Base-by-base conservation (phyloP, 1,140 invertebrate species). In the Maconellicoccus hirsutus region DNA sequence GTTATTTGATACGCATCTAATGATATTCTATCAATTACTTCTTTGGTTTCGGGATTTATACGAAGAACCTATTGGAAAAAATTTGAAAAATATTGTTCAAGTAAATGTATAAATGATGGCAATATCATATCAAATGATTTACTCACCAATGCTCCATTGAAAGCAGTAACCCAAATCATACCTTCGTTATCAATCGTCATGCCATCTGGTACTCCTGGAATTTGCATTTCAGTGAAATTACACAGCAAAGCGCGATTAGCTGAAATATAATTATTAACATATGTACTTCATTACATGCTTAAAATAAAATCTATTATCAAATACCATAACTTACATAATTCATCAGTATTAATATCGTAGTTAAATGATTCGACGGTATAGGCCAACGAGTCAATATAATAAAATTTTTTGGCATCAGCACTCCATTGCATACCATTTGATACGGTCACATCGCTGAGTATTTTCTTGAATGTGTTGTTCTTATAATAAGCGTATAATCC, bases 1-100 rank as follows among this genome's bases (percentile, higher is more conserved):
- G 92, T 93, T 4, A 90, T 85, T 76, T 89, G 85, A 70, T 82
- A 81, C 0, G 86, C 86, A 12, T 90, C 90, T 14, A 91, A 81
- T 0, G 84, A 76, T 0, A 91, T 75, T 52, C 78, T 80, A 71
- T 82, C 79, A 1, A 90, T 75, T 2, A 89, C 72, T 73, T 83
- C 78, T n/a, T 82, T 81, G 73, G 80, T 77, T 70, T 72, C 75
- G 0, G 83, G 80, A 77, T 86, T 80, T 4, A 86, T 79, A 25
- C 82, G 80, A 38, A 86, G 77, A 0, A 84, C 78, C 80, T 84
- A 73, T 21, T 19, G 19, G 25, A 16, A 42, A 72, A 72, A 12
- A n/a, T n/a, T n/a, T n/a, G n/a, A n/a, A n/a, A n/a, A n/a, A n/a
- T n/a, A n/a, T n/a, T n/a, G n/a, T n/a, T n/a, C n/a, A n/a, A n/a